These are phyloP conservation scores for Salpingus planirostris DNA, from an alignment of 2,888 invertebrate genomes.

Conservation along the genomic window DNA sequence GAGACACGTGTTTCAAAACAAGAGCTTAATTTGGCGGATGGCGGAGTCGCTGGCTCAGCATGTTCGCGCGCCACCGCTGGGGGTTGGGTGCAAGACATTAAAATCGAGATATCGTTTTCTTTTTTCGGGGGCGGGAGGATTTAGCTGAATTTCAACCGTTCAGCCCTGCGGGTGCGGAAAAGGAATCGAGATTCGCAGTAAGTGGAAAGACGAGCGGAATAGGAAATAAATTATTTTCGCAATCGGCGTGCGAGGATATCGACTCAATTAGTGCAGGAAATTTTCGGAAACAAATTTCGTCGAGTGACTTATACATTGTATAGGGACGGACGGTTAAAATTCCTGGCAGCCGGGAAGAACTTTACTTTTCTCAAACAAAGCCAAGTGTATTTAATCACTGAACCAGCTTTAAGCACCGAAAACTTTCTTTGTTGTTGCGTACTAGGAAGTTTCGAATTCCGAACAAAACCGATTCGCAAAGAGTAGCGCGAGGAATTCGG, in stretches of 20 bases:
- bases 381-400: slow-evolving; percentile 21
- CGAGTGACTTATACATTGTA: too few species aligned
- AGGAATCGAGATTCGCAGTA: too few species aligned
- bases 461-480: slow-evolving; percentile 18
- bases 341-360: too few species aligned
- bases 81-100: too few species aligned
- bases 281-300: slow-evolving; percentile 4
- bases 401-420: slow-evolving; percentile 20
- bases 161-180: too few species aligned
- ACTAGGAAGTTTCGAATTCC: slow-evolving; percentile 17
- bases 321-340: too few species aligned
- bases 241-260: slow-evolving; percentile 6
- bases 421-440: slow-evolving; percentile 20
- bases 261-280: slow-evolving; percentile 11
- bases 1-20: slow-evolving; percentile 12
- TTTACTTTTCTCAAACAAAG: slow-evolving; percentile 15
- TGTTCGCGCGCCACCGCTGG: slow-evolving; percentile 1
- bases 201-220: too few species aligned
- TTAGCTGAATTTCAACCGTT: too few species aligned
- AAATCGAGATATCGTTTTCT: too few species aligned
- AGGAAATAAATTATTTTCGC: slow-evolving; percentile 7
- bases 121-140: too few species aligned
- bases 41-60: not conserved
- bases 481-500: slow-evolving; percentile 19
- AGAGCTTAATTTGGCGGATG: slow-evolving; percentile 11